Evolutionary conservation across 2,113 vertebrate genomes (phyloP).

Genomic region (Hemiprocne comata): DNA sequence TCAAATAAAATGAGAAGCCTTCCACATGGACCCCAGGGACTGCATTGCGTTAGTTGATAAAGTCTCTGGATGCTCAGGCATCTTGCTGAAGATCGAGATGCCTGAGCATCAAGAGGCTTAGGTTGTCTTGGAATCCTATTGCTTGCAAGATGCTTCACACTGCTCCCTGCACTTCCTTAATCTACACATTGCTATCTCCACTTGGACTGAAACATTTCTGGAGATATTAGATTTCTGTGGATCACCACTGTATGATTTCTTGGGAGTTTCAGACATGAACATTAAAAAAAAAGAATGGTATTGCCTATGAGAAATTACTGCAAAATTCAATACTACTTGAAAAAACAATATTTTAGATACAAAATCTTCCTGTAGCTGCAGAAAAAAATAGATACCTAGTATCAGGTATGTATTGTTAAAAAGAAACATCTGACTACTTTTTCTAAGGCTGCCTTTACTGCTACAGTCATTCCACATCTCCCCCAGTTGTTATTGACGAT

Average conservation of each 20-base stretch:
- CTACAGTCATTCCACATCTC: not conserved
- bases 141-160: not conserved
- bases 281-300: not conserved
- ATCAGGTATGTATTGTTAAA: not conserved
- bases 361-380: not conserved
- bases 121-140: not conserved
- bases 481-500: not conserved
- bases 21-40: not conserved
- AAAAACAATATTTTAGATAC: not conserved
- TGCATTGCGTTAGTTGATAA: not conserved
- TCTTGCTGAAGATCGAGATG: not conserved
- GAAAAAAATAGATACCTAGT: not conserved
- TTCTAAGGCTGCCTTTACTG: not conserved
- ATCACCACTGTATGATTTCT: not conserved
- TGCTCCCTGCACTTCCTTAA: not conserved
- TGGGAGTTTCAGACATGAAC: not conserved
- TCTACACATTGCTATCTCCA: not conserved
- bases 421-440: not conserved
- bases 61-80: not conserved
- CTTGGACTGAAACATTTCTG: not conserved
- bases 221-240: not conserved
- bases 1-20: not conserved
- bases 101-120: not conserved
- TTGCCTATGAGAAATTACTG: not conserved
- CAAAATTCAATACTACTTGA: not conserved